Base-by-base conservation (phyloP, 2,888 invertebrate genomes). In the Molorchus minor region DNA sequence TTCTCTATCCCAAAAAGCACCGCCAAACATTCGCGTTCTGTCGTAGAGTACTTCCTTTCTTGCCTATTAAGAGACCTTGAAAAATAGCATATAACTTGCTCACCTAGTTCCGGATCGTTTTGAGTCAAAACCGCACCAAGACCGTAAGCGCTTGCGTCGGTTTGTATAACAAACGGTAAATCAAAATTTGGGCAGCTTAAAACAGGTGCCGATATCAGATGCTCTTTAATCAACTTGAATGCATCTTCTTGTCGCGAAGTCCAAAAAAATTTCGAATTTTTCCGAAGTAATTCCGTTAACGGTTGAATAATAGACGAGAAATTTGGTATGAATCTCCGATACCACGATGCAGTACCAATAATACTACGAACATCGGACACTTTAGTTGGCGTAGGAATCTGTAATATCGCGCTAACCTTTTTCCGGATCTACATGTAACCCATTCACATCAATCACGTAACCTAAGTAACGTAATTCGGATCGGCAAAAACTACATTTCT, bases 141-240 rank as follows among this genome's bases (percentile, higher is more conserved):
- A 13, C 68, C 67, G 41, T 44, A 61, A 13, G 41, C 46, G n/a
- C 57, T 61, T 1, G 67, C 58, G 44, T 67, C 64, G 2, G 36
- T 51, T 3, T 46, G 56, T 10, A 45, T 5, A 2, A 21, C 13
- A 29, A 59, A 36, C n/a, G 30, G 10, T 8, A 12, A n/a, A 2
- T 8, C 15, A 41, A 69, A 69, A 51, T 70, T 62, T 1, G 68
- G 69, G 40, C 68, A 65, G 8, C 47, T 51, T 13, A 71, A 36
- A 21, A 71, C 54, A 4, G 70, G 68, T n/a, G 69, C 69, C 1
- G 60, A 53, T 16, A 66, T 40, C 8, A 69, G 45, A 36, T 10
- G 36, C 10, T 64, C 41, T 55, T 69, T 71, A 15, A 71, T 52
- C 0, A 4, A 0, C 5, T 29, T 13, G 40, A 67, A 67, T 1